Percentiles rank a stretch among this genome's conserved stretches.
Conservation (phyloP, 2,113 vertebrate genomes). For the Tragelaphus strepsiceros region DNA sequence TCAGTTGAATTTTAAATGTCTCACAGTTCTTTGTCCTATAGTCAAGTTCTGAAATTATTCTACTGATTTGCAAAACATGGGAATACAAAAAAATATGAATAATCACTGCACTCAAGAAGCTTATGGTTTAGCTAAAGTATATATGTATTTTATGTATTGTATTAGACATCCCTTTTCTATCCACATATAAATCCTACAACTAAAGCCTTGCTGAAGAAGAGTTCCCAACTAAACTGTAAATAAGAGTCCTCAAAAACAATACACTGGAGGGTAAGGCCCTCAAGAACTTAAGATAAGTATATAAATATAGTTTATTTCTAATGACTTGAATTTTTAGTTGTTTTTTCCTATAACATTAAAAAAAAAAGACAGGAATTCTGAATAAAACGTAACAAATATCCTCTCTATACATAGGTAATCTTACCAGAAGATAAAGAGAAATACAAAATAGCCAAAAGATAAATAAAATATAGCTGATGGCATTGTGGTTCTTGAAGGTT, state of each 20-base stretch:
- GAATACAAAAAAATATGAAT: neutral
- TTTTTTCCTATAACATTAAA: constrained; percentile 38
- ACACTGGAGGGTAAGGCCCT: neutral
- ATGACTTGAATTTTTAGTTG: constrained; percentile 30
- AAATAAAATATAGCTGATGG: neutral
- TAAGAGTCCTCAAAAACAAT: neutral
- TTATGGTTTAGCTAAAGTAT: neutral
- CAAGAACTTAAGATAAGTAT: neutral
- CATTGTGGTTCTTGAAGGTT: neutral
- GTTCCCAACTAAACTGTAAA: neutral
- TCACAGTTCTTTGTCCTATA: neutral
- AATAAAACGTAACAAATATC: neutral
- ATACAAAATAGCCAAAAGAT: neutral
- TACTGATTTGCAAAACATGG: neutral
- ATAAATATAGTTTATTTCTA: neutral
- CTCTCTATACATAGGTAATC: neutral
- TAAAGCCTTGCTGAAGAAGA: neutral
- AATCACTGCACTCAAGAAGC: neutral
- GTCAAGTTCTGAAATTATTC: neutral
- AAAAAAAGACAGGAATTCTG: neutral
- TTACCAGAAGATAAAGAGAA: neutral
- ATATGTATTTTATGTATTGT: neutral
- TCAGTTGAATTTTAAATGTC: neutral
- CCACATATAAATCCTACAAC: neutral
- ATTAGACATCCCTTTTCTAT: neutral